phyloP scores from a whole-genome alignment of 2,888 invertebrate species.

The Lepidochrysops patricia region DNA sequence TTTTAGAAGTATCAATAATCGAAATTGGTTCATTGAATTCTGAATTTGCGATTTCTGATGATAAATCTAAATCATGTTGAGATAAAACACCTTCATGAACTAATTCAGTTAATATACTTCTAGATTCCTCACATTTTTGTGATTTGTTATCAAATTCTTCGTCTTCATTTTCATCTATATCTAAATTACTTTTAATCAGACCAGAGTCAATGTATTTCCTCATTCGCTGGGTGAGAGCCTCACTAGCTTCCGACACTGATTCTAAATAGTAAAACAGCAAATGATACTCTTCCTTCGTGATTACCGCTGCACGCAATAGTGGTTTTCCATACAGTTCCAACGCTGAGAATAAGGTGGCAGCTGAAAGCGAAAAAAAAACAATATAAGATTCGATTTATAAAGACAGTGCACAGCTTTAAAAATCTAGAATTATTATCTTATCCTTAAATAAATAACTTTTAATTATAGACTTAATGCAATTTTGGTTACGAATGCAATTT shows the following conservation, averaged over 20 bases:
- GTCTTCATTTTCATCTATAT: constrained; percentile 33
- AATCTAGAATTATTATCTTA: too few species aligned
- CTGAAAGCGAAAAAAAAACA: constrained; percentile 42
- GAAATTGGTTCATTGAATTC: constrained; percentile 29
- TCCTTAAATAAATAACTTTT: too few species aligned
- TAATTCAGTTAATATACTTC: constrained; percentile 60
- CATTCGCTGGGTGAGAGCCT: constrained; percentile 63
- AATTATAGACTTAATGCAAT: too few species aligned
- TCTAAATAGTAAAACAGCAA: constrained; percentile 70
- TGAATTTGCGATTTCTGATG: constrained; percentile 49
- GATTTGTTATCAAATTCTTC: constrained; percentile 14
- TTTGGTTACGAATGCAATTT: too few species aligned
- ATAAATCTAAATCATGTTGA: constrained; percentile 61
- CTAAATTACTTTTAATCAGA: constrained; percentile 45
- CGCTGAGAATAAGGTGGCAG: constrained; percentile 74
- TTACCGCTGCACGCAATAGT: constrained; percentile 63
- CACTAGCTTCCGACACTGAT: constrained; percentile 66
- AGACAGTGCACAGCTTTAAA: too few species aligned
- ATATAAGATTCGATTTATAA: too few species aligned
- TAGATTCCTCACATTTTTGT: constrained; percentile 41
- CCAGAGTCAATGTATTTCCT: constrained; percentile 68
- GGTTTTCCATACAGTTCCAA: constrained; percentile 78
- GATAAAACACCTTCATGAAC: constrained; percentile 63
- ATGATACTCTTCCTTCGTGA: constrained; percentile 70
- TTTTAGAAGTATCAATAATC: constrained; percentile 31